Conservation (phyloP, 2,888 invertebrate genomes). For the Anticlea derivata region DNA sequence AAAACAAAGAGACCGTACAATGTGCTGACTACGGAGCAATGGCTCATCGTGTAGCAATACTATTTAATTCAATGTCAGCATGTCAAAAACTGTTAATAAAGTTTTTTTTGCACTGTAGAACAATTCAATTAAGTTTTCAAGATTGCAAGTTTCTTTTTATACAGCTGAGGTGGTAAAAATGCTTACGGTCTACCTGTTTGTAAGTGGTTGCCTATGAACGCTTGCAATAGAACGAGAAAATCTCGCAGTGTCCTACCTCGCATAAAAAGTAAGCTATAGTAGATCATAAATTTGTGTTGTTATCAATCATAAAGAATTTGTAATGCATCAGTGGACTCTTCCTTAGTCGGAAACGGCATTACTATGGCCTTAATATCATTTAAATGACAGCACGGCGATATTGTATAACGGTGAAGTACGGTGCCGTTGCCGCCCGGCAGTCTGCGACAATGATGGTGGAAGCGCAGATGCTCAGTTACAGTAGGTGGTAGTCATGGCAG, state of each 20-base stretch:
- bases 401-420: conserved; percentile 30
- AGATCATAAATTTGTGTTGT: background rate
- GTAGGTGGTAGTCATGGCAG: conserved; percentile 3
- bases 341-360: conserved; percentile 2
- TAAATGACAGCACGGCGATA: conserved; percentile 24
- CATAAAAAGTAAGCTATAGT: no score
- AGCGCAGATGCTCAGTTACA: background rate
- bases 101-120: no score
- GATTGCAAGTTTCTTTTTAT: no score
- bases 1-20: conserved; percentile 19
- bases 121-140: no score
- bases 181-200: no score
- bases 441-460: conserved; percentile 12
- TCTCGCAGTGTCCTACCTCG: no score
- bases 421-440: conserved; percentile 29
- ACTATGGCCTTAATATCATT: conserved; percentile 20
- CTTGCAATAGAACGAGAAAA: no score
- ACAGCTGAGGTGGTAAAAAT: no score
- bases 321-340: conserved; percentile 2
- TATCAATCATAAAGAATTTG: conserved; percentile 1
- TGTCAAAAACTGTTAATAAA: background rate
- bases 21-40: background rate
- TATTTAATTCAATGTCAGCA: conserved; percentile 1
- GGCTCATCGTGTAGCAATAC: conserved; percentile 4
- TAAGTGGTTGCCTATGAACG: no score